Base-by-base conservation (phyloP, 37 sponge, comb jelly and placozoan species). In the Cladorhizidae sp. region DNA sequence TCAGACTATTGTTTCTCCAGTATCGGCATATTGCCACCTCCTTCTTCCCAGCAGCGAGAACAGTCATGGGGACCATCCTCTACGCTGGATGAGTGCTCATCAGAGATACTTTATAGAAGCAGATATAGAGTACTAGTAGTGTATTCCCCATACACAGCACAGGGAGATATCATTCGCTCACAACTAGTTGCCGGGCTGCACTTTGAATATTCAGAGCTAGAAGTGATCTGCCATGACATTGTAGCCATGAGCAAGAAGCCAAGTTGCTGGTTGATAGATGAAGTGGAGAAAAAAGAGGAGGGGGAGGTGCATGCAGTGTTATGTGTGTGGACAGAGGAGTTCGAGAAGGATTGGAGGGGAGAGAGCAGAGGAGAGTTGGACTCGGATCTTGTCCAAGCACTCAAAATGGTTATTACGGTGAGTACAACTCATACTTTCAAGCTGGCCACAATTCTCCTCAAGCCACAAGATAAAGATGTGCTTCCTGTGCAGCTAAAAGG, bases 251-350 rank as follows among this genome's bases (percentile, higher is more conserved):
- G 25, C 6, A 61, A n/a, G 5, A 8, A 61, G 25, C 62, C 62
- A 61, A 26, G 11, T 22, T 8, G 11, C 26, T 61, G 62, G 62
- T 17, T 61, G 62, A 6, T 26, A 22, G 25, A 61, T 7, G 69
- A 68, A 39, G 40, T 32, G 11, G 9, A 36, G 14, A 68, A n/a
- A n/a, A n/a, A n/a, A n/a, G n/a, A n/a, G n/a, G n/a, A n/a, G n/a
- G n/a, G n/a, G n/a, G n/a, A 39, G 39, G 69, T 20, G 8, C 5
- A 35, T 37, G 63, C 43, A 29, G 79, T 79, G 69, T 56, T 79
- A 32, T 79, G 79, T 37, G 54, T 79, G 49, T 79, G 79, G 39
- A 79, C 63, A 32, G 50, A 79, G 37, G 68, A 65, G 68, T 79
- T 79, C 54, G 26, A 67, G 32, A n/a, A 52, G 0, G 79, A 79